phyloP scores from a whole-genome alignment of 2,113 vertebrate species.

The Sinosuthora webbiana region DNA sequence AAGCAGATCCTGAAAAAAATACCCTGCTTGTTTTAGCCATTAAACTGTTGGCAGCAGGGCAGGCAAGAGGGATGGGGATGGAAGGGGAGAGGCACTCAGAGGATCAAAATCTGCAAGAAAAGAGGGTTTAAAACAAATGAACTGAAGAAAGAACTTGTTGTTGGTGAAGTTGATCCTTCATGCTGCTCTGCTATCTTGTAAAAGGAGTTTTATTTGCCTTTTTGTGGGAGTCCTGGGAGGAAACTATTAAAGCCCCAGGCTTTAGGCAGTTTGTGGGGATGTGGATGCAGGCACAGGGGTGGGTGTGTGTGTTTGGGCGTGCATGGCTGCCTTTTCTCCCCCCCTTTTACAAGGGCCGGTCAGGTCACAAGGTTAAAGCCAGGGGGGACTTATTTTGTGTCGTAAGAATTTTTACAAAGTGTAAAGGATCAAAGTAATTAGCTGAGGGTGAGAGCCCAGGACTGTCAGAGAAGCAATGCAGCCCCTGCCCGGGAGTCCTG shows the following conservation, averaged over 20 bases:
- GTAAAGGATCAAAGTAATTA: conserved; percentile 85
- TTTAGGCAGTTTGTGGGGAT: conserved; percentile 24
- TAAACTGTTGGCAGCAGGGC: conserved; percentile 16
- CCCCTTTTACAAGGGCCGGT: conserved; percentile 71
- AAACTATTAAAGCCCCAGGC: conserved; percentile 72
- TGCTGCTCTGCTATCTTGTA: conserved; percentile 73
- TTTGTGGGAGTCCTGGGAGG: conserved; percentile 75
- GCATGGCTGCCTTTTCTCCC: not conserved
- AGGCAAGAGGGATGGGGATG: not conserved
- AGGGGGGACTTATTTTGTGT: conserved; percentile 76
- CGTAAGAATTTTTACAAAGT: conserved; percentile 85
- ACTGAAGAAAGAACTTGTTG: conserved; percentile 62
- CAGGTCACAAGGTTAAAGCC: conserved; percentile 82
- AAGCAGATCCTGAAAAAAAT: not conserved
- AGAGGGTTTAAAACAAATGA: conserved; percentile 58
- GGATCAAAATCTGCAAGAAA: conserved; percentile 30
- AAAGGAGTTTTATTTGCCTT: conserved; percentile 77
- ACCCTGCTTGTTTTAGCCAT: not conserved
- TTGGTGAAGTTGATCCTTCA: conserved; percentile 37
- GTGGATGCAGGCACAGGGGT: not conserved
- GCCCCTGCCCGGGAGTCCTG: conserved; percentile 22
- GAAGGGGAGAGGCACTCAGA: conserved; percentile 1
- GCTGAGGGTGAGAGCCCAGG: conserved; percentile 71
- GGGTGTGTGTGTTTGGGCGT: not conserved
- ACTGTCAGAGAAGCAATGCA: conserved; percentile 67